Conservation (phyloP, 2,797 vertebrate genomes). For the Sus cebifrons region DNA sequence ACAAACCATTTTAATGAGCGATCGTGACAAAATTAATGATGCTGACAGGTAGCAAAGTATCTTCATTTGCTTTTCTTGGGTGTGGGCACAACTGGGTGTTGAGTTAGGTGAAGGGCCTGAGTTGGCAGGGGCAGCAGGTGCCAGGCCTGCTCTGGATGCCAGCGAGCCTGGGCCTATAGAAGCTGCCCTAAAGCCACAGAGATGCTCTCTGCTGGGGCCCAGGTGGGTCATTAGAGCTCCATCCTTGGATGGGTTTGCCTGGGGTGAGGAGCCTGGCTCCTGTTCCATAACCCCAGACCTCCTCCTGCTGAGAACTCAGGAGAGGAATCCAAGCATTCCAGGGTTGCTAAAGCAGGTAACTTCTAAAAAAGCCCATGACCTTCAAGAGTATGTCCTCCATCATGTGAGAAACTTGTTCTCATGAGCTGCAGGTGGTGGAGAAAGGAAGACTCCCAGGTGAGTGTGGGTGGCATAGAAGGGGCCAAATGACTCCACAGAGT, state of each 20-base stretch:
- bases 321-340: background rate
- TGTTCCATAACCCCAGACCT: fast-evolving
- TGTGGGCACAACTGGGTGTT: background rate
- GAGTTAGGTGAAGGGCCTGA: background rate
- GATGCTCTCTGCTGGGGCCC: background rate
- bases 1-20: background rate
- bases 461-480: fast-evolving
- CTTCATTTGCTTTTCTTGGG: background rate
- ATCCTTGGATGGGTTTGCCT: fast-evolving
- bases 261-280: background rate
- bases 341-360: background rate
- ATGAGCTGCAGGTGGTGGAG: fast-evolving
- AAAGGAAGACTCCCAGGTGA: fast-evolving
- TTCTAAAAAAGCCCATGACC: background rate
- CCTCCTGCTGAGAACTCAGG: background rate
- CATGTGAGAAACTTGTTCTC: fast-evolving
- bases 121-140: background rate
- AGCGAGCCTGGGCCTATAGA: no score
- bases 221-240: fast-evolving
- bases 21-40: background rate
- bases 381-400: fast-evolving
- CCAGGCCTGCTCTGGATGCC: no score
- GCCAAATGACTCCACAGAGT: fast-evolving
- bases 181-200: fast-evolving
- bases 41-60: background rate